Evolutionary conservation across 2,888 invertebrate genomes (phyloP).

Genomic region (Perdita meconis): DNA sequence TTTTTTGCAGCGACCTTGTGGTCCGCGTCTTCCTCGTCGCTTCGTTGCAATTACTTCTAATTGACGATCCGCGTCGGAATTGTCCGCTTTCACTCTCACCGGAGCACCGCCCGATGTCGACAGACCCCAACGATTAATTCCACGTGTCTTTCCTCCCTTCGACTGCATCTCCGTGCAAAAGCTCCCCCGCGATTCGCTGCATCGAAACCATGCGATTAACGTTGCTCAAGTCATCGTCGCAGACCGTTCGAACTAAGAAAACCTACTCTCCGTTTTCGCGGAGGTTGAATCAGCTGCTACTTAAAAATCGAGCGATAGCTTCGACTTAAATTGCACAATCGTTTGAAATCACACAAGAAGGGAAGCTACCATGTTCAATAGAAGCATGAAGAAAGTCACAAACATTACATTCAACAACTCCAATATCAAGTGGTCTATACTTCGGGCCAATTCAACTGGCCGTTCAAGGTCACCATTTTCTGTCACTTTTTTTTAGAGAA

Average conservation of each 20-base stretch:
- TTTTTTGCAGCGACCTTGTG: slow-evolving; percentile 6
- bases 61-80: slow-evolving; percentile 54
- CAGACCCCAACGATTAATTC: slow-evolving; percentile 40
- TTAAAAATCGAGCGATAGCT: background rate
- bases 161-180: slow-evolving; percentile 2
- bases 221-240: slow-evolving; percentile 13
- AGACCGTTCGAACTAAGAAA: background rate
- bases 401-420: too few relatives aligned
- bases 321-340: too few relatives aligned
- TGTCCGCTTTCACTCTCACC: slow-evolving; percentile 63
- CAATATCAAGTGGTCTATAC: too few relatives aligned
- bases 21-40: slow-evolving; percentile 19
- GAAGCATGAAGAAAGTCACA: too few relatives aligned
- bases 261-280: background rate
- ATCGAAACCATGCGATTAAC: slow-evolving; percentile 16
- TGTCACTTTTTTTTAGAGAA: too few relatives aligned
- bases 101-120: slow-evolving; percentile 35
- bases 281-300: background rate
- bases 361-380: too few relatives aligned
- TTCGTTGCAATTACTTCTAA: slow-evolving; percentile 62
- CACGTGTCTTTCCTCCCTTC: slow-evolving; percentile 9
- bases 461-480: too few relatives aligned
- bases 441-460: too few relatives aligned
- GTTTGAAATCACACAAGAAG: too few relatives aligned
- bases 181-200: slow-evolving; percentile 2